These are phyloP conservation scores for Onychomys torridus DNA, from an alignment of 2,797 vertebrate genomes.

Conservation along the genomic window DNA sequence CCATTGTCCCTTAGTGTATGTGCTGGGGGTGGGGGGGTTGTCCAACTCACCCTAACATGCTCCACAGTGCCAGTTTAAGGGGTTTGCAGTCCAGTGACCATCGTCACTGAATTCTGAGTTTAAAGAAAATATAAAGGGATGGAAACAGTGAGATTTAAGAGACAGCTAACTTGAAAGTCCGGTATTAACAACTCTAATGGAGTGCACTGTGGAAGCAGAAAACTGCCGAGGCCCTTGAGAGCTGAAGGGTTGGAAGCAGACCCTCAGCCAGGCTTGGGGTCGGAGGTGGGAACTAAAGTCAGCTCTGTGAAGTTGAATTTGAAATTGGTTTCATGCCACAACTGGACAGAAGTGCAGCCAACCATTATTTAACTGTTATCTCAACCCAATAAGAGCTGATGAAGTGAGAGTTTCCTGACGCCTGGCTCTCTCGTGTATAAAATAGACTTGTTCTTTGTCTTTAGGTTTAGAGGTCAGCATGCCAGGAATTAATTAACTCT, in stretches of 20 bases:
- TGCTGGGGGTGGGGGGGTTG: background rate
- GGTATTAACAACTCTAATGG: background rate
- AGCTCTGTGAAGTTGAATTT: conserved; percentile 29
- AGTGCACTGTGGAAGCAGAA: background rate
- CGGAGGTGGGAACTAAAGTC: background rate
- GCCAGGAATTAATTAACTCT: conserved; percentile 62
- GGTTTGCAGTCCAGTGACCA: background rate
- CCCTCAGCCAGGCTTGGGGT: background rate
- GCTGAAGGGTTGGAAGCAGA: background rate
- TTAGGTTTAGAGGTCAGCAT: conserved; percentile 56
- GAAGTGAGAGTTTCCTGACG: conserved; percentile 16
- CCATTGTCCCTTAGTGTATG: background rate
- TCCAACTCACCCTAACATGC: background rate
- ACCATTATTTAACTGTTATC: conserved; percentile 32
- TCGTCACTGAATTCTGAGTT: background rate
- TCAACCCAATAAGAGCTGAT: conserved; percentile 20
- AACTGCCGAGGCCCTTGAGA: background rate
- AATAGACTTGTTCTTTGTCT: conserved; percentile 19
- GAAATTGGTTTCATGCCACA: background rate
- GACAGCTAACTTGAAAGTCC: background rate
- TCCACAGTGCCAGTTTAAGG: background rate
- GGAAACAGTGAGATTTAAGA: background rate
- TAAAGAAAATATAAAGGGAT: background rate
- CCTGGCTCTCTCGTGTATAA: conserved; percentile 35
- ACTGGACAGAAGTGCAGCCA: background rate